A percentile compares a stretch with the other conserved stretches of the same genome.
These are phyloP conservation scores for Aurelia sp. DNA, from an alignment of 30 jellyfish, hydroid and myxozoan genomes.

Conservation along the genomic window DNA sequence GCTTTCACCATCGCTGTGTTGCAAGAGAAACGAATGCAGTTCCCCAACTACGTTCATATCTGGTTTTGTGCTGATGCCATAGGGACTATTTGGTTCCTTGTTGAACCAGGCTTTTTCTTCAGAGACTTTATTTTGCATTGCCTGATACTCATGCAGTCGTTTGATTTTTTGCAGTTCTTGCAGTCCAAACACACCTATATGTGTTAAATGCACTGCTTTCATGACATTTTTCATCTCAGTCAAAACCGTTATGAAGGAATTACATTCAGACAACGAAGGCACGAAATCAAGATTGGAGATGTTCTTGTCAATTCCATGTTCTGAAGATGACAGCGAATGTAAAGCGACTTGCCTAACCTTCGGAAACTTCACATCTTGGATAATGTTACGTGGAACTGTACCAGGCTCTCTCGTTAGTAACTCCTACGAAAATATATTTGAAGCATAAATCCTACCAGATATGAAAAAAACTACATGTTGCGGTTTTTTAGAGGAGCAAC, in stretches of 20 bases:
- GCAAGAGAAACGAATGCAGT: too few relatives aligned
- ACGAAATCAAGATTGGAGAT: not conserved
- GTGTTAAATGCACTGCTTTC: too few relatives aligned
- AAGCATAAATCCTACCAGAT: too few relatives aligned
- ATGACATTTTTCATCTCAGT: too few relatives aligned
- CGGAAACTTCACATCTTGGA: constrained; percentile 12
- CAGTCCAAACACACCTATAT: not conserved
- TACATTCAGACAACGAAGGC: not conserved
- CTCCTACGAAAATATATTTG: too few relatives aligned
- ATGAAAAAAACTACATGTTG: too few relatives aligned
- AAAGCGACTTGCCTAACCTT: not conserved
- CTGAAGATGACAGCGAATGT: constrained; percentile 8
- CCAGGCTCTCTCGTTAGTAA: too few relatives aligned
- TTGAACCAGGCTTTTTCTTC: constrained; percentile 16
- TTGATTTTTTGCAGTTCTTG: not conserved
- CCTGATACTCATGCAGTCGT: constrained; percentile 4
- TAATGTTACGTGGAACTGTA: not conserved
- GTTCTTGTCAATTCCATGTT: constrained; percentile 1
- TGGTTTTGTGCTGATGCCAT: not conserved
- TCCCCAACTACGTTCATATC: not conserved
- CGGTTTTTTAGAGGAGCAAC: too few relatives aligned
- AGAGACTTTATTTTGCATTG: not conserved
- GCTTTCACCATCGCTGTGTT: too few relatives aligned
- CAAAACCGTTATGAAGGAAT: too few relatives aligned
- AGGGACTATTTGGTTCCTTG: not conserved